Base-by-base conservation (phyloP, 2,797 vertebrate genomes). In the Adrianichthys oophorus region DNA sequence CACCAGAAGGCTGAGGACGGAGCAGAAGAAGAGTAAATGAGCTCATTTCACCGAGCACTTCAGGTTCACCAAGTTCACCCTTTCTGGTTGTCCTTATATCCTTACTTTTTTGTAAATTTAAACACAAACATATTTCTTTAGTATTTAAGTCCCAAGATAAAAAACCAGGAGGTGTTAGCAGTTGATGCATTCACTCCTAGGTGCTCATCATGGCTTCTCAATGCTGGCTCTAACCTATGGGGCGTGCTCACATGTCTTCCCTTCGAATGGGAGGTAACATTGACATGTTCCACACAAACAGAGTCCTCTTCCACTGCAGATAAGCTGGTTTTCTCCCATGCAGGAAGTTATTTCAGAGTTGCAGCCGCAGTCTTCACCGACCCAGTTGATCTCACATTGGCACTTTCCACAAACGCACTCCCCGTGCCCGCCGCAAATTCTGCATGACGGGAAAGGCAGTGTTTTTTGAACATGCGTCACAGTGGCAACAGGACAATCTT, bases 381-480 rank as follows among this genome's bases (percentile, higher is more conserved):
- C 53, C 88, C 85, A 89, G 4, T 5, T 18, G 0, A 0, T 2
- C 3, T 75, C 52, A 57, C 85, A 90, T 3, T 15, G 0, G 13
- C 87, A 90, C 0, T 0, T 0, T 46, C 80, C 78, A 19, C 87
- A 90, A 3, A 8, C 2, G 2, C 86, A 88, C n/a, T 0, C 41
- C 14, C 88, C 80, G 0, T 69, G 72, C 12, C 79, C 85, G 17
- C 79, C 72, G 44, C 85, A 90, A 5, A 82, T n/a, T 6, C 85
- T 89, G 75, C 63, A 3, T 0, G 44, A 65, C 12, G 5, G 3
- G 57, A 46, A 32, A 18, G 14, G 8, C 15, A 43, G 17, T 12
- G 0, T 54, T 47, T 64, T 41, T 12, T 12, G 32, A 37, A 37
- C 32, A 37, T 37, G 26, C 7, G 12, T 37, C 32, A 37, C 10